phyloP scores from a whole-genome alignment of 2,797 vertebrate genomes.

The Etheostoma nigrum region DNA sequence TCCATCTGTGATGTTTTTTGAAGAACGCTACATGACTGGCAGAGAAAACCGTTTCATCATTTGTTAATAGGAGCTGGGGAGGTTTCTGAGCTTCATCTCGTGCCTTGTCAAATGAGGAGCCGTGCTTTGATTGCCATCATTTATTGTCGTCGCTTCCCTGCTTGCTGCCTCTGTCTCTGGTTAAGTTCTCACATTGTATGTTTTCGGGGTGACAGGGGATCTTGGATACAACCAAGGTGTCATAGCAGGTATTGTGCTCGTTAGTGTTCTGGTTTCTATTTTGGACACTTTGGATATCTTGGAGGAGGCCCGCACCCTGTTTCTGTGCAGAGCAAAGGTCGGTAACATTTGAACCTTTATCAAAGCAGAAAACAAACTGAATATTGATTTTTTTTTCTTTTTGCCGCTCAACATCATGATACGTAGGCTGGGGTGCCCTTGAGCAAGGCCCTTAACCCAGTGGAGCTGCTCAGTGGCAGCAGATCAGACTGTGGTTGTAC shows the following conservation, averaged over 20 bases:
- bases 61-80: conserved; percentile 59
- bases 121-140: conserved; percentile 65
- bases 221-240: conserved; percentile 50
- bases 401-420: not conserved
- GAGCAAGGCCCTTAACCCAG: too few species aligned
- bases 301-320: conserved; percentile 28
- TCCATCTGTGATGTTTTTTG: conserved; percentile 71
- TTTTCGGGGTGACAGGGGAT: conserved; percentile 43
- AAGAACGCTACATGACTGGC: conserved; percentile 50
- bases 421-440: too few species aligned
- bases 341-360: conserved; percentile 14
- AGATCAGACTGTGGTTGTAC: too few species aligned
- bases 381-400: not conserved
- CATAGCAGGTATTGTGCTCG: conserved; percentile 51
- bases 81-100: conserved; percentile 54
- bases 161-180: conserved; percentile 37
- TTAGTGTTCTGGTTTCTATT: conserved; percentile 57
- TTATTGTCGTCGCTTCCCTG: conserved; percentile 71
- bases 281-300: conserved; percentile 21
- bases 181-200: conserved; percentile 64
- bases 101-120: conserved; percentile 54
- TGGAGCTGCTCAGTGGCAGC: too few species aligned
- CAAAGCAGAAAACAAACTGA: conserved; percentile 8
- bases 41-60: conserved; percentile 62
- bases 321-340: conserved; percentile 39